Percentiles rank a stretch among this genome's conserved stretches.
phyloP scores from a whole-genome alignment of 2,113 vertebrate genomes.

The Actinemys pallida region DNA sequence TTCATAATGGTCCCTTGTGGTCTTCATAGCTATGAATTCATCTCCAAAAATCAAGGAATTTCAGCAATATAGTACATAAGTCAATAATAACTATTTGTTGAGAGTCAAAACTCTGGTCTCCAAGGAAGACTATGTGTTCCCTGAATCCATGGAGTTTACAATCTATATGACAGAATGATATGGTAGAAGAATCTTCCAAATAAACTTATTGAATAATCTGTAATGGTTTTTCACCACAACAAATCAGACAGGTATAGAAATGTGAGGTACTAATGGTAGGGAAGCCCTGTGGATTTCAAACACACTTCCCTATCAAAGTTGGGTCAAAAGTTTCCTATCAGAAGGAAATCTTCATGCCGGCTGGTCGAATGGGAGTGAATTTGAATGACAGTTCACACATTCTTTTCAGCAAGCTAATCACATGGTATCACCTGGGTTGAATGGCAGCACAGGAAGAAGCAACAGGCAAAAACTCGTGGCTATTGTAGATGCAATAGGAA shows the following conservation, averaged over 20 bases:
- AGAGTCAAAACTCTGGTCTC: not conserved
- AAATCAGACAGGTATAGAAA: constrained; percentile 30
- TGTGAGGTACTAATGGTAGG: not conserved
- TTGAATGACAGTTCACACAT: not conserved
- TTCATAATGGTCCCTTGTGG: not conserved
- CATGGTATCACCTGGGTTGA: not conserved
- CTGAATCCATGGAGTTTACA: not conserved
- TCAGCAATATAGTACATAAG: not conserved
- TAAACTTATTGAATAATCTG: constrained; percentile 20
- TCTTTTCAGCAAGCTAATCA: not conserved
- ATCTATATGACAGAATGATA: not conserved
- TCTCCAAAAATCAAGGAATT: not conserved
- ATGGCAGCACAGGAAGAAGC: not conserved
- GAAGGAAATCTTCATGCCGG: not conserved
- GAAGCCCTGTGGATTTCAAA: constrained; percentile 14
- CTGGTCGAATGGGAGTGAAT: not conserved
- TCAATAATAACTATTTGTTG: not conserved
- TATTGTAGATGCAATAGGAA: not conserved
- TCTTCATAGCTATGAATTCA: not conserved
- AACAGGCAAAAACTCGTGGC: not conserved
- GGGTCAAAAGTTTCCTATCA: not conserved
- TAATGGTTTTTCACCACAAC: not conserved
- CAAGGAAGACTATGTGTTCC: not conserved
- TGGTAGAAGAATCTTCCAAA: constrained; percentile 26
- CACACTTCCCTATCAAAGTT: not conserved